Evolutionary conservation across 2,797 vertebrate genomes (phyloP).

Genomic region (Enteromius treurensis): DNA sequence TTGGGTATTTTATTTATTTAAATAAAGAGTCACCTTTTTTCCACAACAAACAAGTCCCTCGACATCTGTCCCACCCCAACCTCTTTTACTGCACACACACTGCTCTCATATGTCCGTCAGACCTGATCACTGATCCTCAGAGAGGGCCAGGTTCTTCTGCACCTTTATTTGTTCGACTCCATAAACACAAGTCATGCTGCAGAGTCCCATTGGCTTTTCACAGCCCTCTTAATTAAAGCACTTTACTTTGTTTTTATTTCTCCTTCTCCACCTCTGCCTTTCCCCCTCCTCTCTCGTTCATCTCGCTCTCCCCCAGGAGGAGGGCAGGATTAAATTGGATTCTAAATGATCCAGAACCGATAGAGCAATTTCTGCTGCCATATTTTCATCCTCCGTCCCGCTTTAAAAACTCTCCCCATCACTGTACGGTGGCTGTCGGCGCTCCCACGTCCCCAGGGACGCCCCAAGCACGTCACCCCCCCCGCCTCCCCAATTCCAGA

Average conservation of each 20-base stretch:
- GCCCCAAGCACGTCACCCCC: constrained; percentile 54
- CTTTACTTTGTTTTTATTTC: constrained; percentile 75
- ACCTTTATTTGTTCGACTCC: constrained; percentile 50
- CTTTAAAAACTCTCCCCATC: constrained; percentile 66
- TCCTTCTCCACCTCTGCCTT: constrained; percentile 18
- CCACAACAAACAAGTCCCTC: not conserved
- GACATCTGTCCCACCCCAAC: not conserved
- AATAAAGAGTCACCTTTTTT: not conserved
- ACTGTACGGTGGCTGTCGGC: constrained; percentile 70
- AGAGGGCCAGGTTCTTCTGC: not conserved
- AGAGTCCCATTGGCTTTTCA: constrained; percentile 61
- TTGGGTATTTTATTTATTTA: not conserved
- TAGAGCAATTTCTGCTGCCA: constrained; percentile 76
- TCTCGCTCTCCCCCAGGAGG: constrained; percentile 44
- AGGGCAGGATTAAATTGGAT: constrained; percentile 80
- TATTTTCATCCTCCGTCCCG: constrained; percentile 64
- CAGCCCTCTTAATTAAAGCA: constrained; percentile 78
- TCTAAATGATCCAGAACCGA: constrained; percentile 83
- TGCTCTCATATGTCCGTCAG: not conserved
- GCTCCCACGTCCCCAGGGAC: constrained; percentile 64
- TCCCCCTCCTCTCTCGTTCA: constrained; percentile 17
- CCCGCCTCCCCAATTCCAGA: constrained; percentile 64
- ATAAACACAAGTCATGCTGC: constrained; percentile 62
- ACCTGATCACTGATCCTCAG: not conserved
- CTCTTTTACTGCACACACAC: not conserved